phyloP scores from a whole-genome alignment of 2,888 invertebrate genomes.

The Protonemura montana region DNA sequence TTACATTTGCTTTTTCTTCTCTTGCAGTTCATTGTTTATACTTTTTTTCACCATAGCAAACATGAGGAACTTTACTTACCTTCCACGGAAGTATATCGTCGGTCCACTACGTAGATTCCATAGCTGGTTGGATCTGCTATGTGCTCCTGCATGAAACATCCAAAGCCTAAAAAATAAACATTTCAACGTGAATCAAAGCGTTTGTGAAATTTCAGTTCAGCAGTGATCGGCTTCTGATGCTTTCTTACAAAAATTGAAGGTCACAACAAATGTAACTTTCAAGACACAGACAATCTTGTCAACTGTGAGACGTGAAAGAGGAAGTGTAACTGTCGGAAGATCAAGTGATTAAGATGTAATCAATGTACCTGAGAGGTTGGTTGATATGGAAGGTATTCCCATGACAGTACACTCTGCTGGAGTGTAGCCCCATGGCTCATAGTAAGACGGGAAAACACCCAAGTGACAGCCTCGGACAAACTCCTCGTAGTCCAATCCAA shows the following conservation, averaged over 20 bases:
- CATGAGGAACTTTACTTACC: not conserved
- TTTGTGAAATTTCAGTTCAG: too few species aligned
- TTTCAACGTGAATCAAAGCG: slow-evolving; percentile 43
- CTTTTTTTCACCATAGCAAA: too few species aligned
- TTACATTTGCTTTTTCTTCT: too few species aligned
- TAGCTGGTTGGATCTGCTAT: slow-evolving; percentile 97
- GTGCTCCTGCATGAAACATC: slow-evolving; percentile 98
- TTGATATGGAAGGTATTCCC: slow-evolving; percentile 98
- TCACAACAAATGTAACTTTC: too few species aligned
- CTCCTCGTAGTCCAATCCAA: slow-evolving; percentile 98
- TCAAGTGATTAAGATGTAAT: too few species aligned
- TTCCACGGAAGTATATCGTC: slow-evolving; percentile 88
- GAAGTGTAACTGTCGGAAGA: too few species aligned
- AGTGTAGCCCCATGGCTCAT: slow-evolving; percentile 99
- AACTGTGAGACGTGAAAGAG: too few species aligned
- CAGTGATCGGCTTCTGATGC: too few species aligned
- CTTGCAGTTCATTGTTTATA: too few species aligned
- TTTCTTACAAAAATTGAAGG: too few species aligned
- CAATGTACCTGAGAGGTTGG: slow-evolving; percentile 84
- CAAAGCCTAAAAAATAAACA: slow-evolving; percentile 73
- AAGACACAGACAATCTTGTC: too few species aligned
- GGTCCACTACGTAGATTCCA: slow-evolving; percentile 97
- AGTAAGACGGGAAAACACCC: slow-evolving; percentile 99
- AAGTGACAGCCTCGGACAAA: slow-evolving; percentile 98
- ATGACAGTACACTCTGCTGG: slow-evolving; percentile 99